Percentiles rank a stretch among this genome's conserved stretches.
These are phyloP conservation scores for Cecidostiba fungosa DNA, from an alignment of 2,888 invertebrate genomes.

Conservation along the genomic window DNA sequence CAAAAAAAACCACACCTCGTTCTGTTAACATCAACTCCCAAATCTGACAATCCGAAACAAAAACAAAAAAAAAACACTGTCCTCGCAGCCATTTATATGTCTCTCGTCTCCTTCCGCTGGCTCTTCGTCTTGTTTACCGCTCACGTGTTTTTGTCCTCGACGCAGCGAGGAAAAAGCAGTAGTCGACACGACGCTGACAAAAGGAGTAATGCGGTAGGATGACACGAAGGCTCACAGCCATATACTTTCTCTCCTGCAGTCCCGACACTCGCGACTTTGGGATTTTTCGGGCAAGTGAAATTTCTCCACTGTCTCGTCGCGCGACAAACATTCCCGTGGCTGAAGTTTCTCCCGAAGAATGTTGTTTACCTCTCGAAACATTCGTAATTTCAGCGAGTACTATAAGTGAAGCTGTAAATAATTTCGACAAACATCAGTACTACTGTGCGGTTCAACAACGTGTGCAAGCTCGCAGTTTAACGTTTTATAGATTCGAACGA, in stretches of 20 bases:
- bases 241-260: constrained; percentile 26
- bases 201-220: constrained; percentile 54
- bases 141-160: not conserved
- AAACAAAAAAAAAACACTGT: not conserved
- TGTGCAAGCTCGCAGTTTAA: too few species aligned
- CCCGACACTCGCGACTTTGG: not conserved
- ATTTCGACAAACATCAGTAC: not conserved
- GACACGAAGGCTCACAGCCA: constrained; percentile 34
- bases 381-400: not conserved
- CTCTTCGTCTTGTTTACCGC: constrained; percentile 34
- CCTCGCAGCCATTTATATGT: not conserved
- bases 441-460: too few species aligned
- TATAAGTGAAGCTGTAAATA: not conserved
- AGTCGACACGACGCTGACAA: constrained; percentile 46
- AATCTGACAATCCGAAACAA: not conserved
- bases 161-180: constrained; percentile 20
- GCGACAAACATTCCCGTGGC: constrained; percentile 10
- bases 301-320: constrained; percentile 1
- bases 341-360: constrained; percentile 5
- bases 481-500: too few species aligned
- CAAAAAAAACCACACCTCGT: not conserved
- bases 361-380: constrained; percentile 16
- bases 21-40: not conserved
- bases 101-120: not conserved
- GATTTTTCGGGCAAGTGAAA: constrained; percentile 45